Evolutionary conservation across 2,888 invertebrate species (phyloP).

Genomic region (Macrophya alboannulata): DNA sequence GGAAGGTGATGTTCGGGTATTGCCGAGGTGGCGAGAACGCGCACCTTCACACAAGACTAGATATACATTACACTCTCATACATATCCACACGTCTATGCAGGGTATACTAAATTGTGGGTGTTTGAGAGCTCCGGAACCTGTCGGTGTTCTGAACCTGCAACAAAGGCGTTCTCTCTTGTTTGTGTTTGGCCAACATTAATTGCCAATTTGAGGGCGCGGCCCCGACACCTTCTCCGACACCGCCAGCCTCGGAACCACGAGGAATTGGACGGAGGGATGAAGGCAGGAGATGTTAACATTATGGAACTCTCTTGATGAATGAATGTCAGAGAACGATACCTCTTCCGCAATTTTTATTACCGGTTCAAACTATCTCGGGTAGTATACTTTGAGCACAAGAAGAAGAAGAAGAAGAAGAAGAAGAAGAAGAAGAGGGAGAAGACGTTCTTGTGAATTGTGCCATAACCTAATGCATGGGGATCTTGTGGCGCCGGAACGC

Average conservation of each 20-base stretch:
- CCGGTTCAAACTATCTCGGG: too few species aligned
- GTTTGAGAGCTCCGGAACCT: slow-evolving; percentile 29
- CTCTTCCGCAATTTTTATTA: neutral
- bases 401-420: too few species aligned
- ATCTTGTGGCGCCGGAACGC: slow-evolving; percentile 16
- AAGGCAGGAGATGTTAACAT: neutral
- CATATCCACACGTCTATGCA: neutral
- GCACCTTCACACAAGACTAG: neutral
- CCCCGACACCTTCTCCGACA: slow-evolving; percentile 43
- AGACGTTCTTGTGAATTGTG: neutral
- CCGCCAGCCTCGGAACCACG: slow-evolving; percentile 50
- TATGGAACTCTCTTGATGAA: neutral
- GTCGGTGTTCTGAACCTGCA: slow-evolving; percentile 14
- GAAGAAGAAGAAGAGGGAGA: neutral
- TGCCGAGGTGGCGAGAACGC: neutral
- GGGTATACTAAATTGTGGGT: slow-evolving; percentile 6
- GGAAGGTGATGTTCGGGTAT: neutral
- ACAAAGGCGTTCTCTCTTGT: slow-evolving; percentile 54
- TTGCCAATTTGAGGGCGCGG: slow-evolving; percentile 57
- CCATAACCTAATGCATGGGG: neutral
- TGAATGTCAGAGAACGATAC: neutral
- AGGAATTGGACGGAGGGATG: neutral
- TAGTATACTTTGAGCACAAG: too few species aligned
- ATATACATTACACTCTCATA: neutral
- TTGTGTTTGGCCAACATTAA: slow-evolving; percentile 57